phyloP scores from a whole-genome alignment of 2,797 vertebrate genomes.

The Clarias fuscus region DNA sequence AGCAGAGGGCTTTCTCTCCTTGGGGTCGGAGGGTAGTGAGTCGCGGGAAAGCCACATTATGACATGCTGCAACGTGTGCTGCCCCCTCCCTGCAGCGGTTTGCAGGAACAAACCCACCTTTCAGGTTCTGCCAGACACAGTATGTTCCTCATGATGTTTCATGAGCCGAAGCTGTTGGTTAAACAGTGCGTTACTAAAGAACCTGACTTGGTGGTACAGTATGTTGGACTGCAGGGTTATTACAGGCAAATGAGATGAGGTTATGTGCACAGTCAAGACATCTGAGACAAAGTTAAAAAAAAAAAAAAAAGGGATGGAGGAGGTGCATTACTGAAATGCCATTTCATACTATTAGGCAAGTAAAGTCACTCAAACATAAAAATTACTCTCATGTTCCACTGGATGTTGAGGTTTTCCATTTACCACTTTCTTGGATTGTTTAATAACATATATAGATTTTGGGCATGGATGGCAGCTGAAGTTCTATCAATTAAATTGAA shows the following conservation, averaged over 20 bases:
- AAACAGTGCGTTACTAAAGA: background rate
- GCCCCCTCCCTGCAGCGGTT: conserved; percentile 43
- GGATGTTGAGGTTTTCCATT: background rate
- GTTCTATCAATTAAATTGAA: background rate
- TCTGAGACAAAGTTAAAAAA: background rate
- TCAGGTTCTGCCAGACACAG: conserved; percentile 54
- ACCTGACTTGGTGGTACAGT: background rate
- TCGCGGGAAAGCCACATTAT: conserved; percentile 41
- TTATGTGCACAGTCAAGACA: background rate
- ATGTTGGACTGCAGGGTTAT: background rate
- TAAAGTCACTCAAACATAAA: background rate
- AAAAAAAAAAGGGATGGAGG: background rate
- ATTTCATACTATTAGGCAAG: background rate
- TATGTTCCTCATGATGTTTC: conserved; percentile 40
- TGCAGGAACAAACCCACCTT: conserved; percentile 55
- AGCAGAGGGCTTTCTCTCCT: conserved; percentile 49
- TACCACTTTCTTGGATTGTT: background rate
- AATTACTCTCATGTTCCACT: background rate
- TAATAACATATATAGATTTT: background rate
- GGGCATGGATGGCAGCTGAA: background rate
- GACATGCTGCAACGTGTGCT: conserved; percentile 55
- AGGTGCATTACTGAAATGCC: background rate
- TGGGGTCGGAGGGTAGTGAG: conserved; percentile 42
- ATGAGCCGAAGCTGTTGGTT: conserved; percentile 13
- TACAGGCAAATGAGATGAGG: background rate